Evolutionary conservation across 2,113 vertebrate species (phyloP).

Genomic region (Parus major): DNA sequence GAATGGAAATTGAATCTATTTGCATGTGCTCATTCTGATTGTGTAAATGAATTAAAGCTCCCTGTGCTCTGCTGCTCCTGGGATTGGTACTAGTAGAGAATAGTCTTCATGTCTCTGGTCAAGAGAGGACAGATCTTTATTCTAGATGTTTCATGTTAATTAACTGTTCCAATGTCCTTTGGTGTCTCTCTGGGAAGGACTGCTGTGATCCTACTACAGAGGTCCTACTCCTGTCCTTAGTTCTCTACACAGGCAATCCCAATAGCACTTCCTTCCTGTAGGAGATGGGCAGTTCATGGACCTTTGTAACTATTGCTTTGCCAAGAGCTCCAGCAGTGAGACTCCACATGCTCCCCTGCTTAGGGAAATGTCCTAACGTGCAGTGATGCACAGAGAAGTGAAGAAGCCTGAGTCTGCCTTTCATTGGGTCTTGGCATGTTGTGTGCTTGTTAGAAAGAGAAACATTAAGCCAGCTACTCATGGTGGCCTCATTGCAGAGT

Average conservation of each 20-base stretch:
- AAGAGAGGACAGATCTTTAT: background rate
- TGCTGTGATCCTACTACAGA: background rate
- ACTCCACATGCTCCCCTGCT: accelerated
- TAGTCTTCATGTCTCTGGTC: background rate
- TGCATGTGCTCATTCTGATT: background rate
- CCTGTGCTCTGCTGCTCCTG: background rate
- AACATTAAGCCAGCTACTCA: background rate
- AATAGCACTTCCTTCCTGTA: background rate
- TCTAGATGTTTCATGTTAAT: background rate
- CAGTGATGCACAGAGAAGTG: background rate
- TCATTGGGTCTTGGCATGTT: background rate
- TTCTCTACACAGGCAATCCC: background rate
- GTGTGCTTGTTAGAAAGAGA: background rate
- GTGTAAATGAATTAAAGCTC: background rate
- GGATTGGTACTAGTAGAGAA: background rate
- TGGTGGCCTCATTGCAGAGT: background rate
- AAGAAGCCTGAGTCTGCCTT: background rate
- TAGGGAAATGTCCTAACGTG: background rate
- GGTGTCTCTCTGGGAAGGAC: background rate
- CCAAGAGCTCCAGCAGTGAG: background rate
- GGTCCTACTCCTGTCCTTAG: background rate
- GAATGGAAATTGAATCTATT: background rate
- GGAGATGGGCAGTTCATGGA: background rate
- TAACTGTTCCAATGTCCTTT: background rate
- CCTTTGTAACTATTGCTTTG: background rate